A percentile compares a stretch with the other conserved stretches of the same genome.
These are phyloP conservation scores for Pseudoips prasinana DNA, from an alignment of 2,888 invertebrate species.

Conservation along the genomic window DNA sequence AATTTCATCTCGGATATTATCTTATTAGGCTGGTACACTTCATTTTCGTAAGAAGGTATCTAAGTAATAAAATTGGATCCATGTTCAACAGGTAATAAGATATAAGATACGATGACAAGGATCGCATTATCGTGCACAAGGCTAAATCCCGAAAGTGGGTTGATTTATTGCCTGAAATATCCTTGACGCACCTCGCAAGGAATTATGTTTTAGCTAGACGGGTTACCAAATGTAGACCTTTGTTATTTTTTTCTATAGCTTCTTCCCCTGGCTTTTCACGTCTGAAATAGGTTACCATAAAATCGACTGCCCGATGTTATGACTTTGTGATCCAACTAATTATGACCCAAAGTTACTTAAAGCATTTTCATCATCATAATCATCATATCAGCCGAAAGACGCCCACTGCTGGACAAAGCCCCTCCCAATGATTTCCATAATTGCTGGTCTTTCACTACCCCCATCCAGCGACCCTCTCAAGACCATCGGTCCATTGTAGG, in stretches of 20 bases:
- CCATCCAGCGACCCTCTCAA: too few relatives aligned
- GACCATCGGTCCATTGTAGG: too few relatives aligned
- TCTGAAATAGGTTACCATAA: too few relatives aligned
- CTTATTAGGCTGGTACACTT: slow-evolving; percentile 22
- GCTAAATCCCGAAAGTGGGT: slow-evolving; percentile 55
- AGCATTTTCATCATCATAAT: too few relatives aligned
- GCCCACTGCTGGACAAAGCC: too few relatives aligned
- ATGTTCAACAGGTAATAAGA: slow-evolving; percentile 67
- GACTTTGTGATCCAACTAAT: too few relatives aligned
- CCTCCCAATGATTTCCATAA: too few relatives aligned
- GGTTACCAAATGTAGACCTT: slow-evolving; percentile 17
- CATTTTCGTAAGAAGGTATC: too few relatives aligned
- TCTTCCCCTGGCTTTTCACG: not conserved
- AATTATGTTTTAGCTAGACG: slow-evolving; percentile 45
- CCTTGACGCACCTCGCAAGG: slow-evolving; percentile 45
- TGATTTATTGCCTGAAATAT: slow-evolving; percentile 63
- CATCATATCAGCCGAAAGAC: too few relatives aligned
- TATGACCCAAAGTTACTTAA: too few relatives aligned
- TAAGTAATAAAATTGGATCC: slow-evolving; percentile 48
- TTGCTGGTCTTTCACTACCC: too few relatives aligned
- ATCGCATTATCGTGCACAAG: slow-evolving; percentile 58
- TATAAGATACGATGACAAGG: slow-evolving; percentile 64
- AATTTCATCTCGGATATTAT: not conserved
- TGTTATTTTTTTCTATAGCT: slow-evolving; percentile 6
- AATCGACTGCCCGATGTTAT: too few relatives aligned